Evolutionary conservation across 2,113 vertebrate genomes (phyloP).

Genomic region (Peromyscus maniculatus): DNA sequence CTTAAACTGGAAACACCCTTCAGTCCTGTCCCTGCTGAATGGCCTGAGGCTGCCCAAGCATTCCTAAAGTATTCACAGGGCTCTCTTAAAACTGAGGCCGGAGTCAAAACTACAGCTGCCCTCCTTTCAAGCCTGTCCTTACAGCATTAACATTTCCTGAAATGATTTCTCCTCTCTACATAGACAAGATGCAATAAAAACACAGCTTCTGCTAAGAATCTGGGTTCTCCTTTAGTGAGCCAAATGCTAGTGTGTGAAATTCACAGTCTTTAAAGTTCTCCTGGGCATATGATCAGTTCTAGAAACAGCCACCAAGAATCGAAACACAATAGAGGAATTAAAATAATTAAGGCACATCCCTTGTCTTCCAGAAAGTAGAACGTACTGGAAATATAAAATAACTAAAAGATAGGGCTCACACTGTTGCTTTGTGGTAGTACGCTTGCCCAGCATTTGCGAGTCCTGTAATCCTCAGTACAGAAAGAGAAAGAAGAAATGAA

Average conservation of each 20-base stretch:
- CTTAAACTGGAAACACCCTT: neutral
- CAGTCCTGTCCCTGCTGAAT: neutral
- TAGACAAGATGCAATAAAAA: neutral
- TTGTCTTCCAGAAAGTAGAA: neutral
- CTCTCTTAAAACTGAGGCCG: neutral
- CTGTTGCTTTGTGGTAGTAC: too few species aligned
- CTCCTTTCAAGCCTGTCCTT: neutral
- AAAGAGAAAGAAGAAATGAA: neutral
- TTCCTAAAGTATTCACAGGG: neutral
- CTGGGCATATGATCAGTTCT: neutral
- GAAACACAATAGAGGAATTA: neutral
- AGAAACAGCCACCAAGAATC: neutral
- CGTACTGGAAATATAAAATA: neutral
- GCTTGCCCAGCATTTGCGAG: neutral
- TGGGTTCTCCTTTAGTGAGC: neutral
- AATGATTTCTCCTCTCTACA: neutral
- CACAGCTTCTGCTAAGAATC: neutral
- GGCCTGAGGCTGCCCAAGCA: too few species aligned
- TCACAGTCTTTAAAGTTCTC: neutral
- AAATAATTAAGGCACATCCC: neutral
- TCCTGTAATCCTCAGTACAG: neutral
- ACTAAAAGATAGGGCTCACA: too few species aligned
- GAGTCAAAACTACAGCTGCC: neutral
- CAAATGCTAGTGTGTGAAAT: neutral
- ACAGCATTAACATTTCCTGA: neutral